phyloP scores from a whole-genome alignment of 92 coral and sea anemone genomes.

The Epizoanthus scotinus region DNA sequence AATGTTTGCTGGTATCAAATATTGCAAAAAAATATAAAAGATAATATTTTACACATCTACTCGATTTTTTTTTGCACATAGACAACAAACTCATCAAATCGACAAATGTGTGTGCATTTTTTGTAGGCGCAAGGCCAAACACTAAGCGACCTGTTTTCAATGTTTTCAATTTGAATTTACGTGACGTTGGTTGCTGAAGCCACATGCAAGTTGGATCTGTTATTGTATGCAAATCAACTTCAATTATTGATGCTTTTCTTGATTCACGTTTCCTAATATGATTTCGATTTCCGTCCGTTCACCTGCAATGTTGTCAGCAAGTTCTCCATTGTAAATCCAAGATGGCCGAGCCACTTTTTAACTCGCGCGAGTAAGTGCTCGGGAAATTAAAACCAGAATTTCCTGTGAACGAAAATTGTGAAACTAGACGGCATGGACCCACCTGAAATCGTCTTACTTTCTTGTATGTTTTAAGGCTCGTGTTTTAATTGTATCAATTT shows the following conservation, averaged over 20 bases:
- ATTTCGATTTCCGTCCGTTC: slow-evolving; percentile 21
- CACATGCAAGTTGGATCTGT: slow-evolving; percentile 15
- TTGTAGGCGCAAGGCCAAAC: background rate
- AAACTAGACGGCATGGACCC: background rate
- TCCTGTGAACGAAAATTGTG: background rate
- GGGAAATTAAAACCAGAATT: background rate
- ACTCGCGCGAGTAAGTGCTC: background rate
- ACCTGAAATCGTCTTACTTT: background rate
- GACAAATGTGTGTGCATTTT: background rate
- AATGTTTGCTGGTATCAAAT: too few relatives aligned
- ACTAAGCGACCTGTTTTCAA: slow-evolving; percentile 8
- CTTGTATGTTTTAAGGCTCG: background rate
- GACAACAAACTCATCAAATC: too few relatives aligned
- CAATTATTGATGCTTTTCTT: slow-evolving; percentile 29
- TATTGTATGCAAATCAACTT: slow-evolving; percentile 42
- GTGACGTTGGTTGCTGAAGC: background rate
- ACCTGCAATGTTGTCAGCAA: slow-evolving; percentile 36
- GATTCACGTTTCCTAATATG: slow-evolving; percentile 15
- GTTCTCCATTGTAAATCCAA: slow-evolving; percentile 46
- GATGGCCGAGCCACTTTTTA: slow-evolving; percentile 54
- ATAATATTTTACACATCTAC: too few relatives aligned
- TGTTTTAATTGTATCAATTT: background rate
- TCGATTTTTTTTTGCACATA: too few relatives aligned
- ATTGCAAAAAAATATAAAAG: too few relatives aligned
- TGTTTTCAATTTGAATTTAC: background rate